A percentile compares a stretch with the other conserved stretches of the same genome.
Evolutionary conservation across 1,140 invertebrate species (phyloP).

Genomic region (Lasioglossum baleicum): DNA sequence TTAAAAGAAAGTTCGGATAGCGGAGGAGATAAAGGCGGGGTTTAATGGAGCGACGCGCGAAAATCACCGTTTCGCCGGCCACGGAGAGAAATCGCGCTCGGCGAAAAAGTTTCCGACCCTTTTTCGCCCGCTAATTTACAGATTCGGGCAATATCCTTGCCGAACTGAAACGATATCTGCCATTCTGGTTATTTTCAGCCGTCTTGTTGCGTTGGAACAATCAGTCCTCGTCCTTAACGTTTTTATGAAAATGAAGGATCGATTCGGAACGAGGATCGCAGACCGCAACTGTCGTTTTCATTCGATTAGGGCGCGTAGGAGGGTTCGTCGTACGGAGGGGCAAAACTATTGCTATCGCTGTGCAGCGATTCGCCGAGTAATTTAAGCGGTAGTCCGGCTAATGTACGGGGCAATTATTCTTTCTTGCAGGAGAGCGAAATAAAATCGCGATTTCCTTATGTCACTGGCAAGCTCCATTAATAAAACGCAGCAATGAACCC

Average conservation of each 20-base stretch:
- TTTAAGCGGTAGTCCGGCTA: conserved; percentile 16
- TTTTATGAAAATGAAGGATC: no score
- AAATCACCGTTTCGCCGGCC: background rate
- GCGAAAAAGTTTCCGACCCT: no score
- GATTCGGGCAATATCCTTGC: no score
- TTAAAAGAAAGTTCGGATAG: conserved; percentile 36
- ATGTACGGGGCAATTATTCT: conserved; percentile 36
- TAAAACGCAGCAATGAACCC: conserved; percentile 33
- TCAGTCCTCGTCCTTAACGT: no score
- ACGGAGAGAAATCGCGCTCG: no score
- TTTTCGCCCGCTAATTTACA: no score
- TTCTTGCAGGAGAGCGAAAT: conserved; percentile 17
- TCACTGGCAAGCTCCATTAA: conserved; percentile 41
- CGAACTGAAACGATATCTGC: no score
- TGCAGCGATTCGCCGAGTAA: conserved; percentile 6
- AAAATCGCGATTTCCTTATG: conserved; percentile 43
- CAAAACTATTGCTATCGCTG: conserved; percentile 20
- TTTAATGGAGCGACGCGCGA: conserved; percentile 37
- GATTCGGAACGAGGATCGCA: no score
- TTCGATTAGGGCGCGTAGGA: conserved; percentile 7
- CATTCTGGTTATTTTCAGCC: no score
- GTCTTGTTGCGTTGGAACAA: no score
- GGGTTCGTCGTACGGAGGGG: no score
- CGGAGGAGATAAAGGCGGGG: background rate
- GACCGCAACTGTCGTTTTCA: background rate